Evolutionary conservation across 2,113 vertebrate species (phyloP).

Genomic region (Megaceryle torquata): DNA sequence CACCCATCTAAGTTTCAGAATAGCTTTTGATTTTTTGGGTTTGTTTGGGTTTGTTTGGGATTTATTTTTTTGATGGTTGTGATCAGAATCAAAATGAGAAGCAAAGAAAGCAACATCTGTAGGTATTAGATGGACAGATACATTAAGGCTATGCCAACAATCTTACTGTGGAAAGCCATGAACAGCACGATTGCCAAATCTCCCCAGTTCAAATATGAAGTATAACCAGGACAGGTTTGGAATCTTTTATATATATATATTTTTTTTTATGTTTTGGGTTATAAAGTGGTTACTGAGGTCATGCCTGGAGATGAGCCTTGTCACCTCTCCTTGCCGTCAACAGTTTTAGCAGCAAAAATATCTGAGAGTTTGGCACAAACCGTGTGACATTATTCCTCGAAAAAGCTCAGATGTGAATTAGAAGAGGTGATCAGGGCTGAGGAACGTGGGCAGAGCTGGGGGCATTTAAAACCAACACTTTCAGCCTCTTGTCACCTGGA

Average conservation of each 20-base stretch:
- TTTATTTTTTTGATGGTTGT: background rate
- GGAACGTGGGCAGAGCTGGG: background rate
- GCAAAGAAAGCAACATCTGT: background rate
- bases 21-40: background rate
- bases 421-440: background rate
- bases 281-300: background rate
- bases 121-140: background rate
- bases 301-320: background rate
- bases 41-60: background rate
- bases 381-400: background rate
- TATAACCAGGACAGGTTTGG: background rate
- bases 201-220: background rate
- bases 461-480: background rate
- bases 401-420: background rate
- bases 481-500: background rate
- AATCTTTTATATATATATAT: background rate
- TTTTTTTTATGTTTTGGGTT: background rate
- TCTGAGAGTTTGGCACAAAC: background rate
- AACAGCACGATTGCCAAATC: background rate
- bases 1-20: constrained; percentile 16
- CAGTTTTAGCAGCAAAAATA: background rate
- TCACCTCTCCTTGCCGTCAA: background rate
- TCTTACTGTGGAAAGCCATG: background rate
- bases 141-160: background rate
- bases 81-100: constrained; percentile 40